Base-by-base conservation (phyloP, 2,888 invertebrate species). In the Germaria angustata region DNA sequence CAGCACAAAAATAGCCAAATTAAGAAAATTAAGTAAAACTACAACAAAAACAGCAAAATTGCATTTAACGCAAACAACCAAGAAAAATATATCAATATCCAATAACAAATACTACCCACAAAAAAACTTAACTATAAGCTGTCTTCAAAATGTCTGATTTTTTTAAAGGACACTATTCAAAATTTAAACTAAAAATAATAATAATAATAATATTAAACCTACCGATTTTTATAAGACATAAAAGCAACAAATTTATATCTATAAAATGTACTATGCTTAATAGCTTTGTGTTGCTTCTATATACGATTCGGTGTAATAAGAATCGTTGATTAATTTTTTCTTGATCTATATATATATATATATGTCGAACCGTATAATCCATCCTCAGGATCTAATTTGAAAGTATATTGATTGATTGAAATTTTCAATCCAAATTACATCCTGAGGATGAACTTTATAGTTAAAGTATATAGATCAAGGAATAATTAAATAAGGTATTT, bases 141-240 rank as follows among this genome's bases (percentile, higher is more conserved):
- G 34, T 81, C n/a, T 53, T 73, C 24, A 57, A 28, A 49, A 28
- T 49, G 34, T 46, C 24, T 59, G 13, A 41, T 7, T 79, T 57
- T 28, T 28, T n/a, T 49, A 55, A 55, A 6, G 20, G n/a, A 46
- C n/a, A 51, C 51, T 44, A 73, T 51, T 22, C 22, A 46, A 79
- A 53, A 73, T 51, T 22, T 32, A 46, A 79, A 79, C 66, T 24
- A 73, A n/a, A n/a, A n/a, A n/a, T n/a, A n/a, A n/a, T n/a, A n/a
- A n/a, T n/a, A n/a, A n/a, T n/a, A n/a, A n/a, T n/a, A n/a, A n/a
- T n/a, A n/a, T n/a, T n/a, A n/a, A n/a, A 61, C 72, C 79, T 80
- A 80, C 79, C 79, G 79, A 78, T 63, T 65, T 51, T 46, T 36
- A 32, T 41, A 41, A 57, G 39, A 49, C 15, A n/a, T 49, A 36